Base-by-base conservation (phyloP, 2,888 invertebrate genomes). In the Rhingia rostrata region DNA sequence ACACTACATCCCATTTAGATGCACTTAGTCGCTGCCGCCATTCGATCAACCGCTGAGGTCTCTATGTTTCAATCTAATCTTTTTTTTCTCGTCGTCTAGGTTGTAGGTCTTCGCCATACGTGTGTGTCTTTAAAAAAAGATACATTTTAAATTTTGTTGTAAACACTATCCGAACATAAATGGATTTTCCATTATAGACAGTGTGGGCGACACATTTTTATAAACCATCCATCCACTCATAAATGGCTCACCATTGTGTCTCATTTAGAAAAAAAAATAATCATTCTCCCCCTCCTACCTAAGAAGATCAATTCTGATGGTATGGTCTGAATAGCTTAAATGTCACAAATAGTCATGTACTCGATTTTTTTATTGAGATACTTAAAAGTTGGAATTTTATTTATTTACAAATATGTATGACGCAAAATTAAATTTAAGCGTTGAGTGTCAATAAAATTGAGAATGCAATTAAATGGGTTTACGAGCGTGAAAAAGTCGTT, bases 381-480 rank as follows among this genome's bases (percentile, higher is more conserved):
- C 45, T 64, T 69, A 12, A 67, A 47, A 69, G 45, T 7, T 47
- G 10, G 51, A 61, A 63, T 63, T 63, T 77, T 83, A 73, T 83
- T 79, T 83, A 83, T 79, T 79, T 83, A 73, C 66, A 66, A 72
- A 78, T 56, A 77, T 74, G 41, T 80, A 49, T 54, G 60, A 51
- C 56, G 67, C 72, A 63, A 79, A 78, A 61, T 78, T 67, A 61
- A 84, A 60, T 61, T 83, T 69, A 51, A 79, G 69, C 74, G 72
- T 69, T 73, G 60, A 69, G 67, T 73, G 56, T 67, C 82, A 79
- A 83, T 79, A 74, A 83, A 73, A 78, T 22, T 39, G 53, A 32
- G 45, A 73, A 79, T 56, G 73, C 37, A 73, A 79, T 79, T 74
- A 83, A 83, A 73, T 63, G 43, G 30, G 45, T 73, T 78, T 69